phyloP scores from a whole-genome alignment of 2,888 invertebrate species.

The Drosophila recens region DNA sequence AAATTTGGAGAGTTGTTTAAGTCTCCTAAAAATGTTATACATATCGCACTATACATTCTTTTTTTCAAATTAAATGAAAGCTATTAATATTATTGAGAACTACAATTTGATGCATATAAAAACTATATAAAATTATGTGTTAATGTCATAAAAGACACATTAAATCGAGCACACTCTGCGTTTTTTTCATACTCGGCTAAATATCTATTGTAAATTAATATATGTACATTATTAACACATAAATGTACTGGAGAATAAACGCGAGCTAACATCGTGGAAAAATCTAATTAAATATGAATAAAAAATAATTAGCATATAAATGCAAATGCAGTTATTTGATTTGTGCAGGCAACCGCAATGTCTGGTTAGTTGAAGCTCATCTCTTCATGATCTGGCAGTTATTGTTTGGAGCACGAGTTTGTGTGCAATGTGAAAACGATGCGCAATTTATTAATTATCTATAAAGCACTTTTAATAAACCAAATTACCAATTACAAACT shows the following conservation, averaged over 20 bases:
- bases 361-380: conserved; percentile 35
- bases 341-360: conserved; percentile 57
- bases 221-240: conserved; percentile 11
- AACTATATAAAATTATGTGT: not conserved
- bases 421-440: conserved; percentile 55
- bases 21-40: no score
- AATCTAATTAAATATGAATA: conserved; percentile 73
- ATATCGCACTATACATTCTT: no score
- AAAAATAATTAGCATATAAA: conserved; percentile 72
- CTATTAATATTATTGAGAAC: not conserved
- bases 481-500: conserved; percentile 46
- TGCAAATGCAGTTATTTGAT: conserved; percentile 69
- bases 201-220: conserved; percentile 22
- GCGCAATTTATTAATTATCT: conserved; percentile 75
- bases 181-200: not conserved
- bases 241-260: not conserved
- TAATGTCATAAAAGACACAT: not conserved
- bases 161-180: not conserved
- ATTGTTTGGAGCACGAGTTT: conserved; percentile 30
- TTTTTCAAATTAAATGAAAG: no score
- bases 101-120: not conserved
- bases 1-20: no score
- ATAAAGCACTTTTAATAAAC: conserved; percentile 73
- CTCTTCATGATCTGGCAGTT: conserved; percentile 31
- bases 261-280: conserved; percentile 15